A percentile compares a stretch with the other conserved stretches of the same genome.
Conservation (phyloP, 2,888 invertebrate genomes). For the Lutraria lutraria region DNA sequence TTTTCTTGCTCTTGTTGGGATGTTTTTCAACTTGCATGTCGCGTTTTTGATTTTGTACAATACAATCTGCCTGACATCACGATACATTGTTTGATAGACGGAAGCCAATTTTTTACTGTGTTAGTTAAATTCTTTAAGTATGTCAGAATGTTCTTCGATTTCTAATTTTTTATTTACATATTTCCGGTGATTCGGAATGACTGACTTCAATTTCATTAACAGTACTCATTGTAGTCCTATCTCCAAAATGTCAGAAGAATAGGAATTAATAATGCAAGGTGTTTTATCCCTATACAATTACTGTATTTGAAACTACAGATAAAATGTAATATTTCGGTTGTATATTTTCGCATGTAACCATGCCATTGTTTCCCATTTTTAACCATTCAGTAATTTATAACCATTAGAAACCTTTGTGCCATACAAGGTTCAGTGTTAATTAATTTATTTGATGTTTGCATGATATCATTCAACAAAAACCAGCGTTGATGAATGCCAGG, state of each 20-base stretch:
- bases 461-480: slow-evolving; percentile 23
- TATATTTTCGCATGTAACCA: slow-evolving; percentile 17
- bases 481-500: slow-evolving; percentile 15
- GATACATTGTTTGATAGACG: too few species aligned
- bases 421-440: slow-evolving; percentile 33
- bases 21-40: neutral
- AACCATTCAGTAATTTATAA: slow-evolving; percentile 8
- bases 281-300: neutral
- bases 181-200: too few species aligned
- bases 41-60: neutral
- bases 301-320: neutral
- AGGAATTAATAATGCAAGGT: too few species aligned
- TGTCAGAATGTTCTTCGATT: too few species aligned
- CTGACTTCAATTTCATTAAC: too few species aligned
- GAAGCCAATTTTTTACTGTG: too few species aligned
- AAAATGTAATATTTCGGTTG: neutral
- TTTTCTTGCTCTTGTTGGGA: neutral
- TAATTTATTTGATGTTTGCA: slow-evolving; percentile 38
- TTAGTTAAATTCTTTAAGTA: too few species aligned
- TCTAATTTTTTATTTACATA: too few species aligned
- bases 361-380: slow-evolving; percentile 4
- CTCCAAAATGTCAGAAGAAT: too few species aligned
- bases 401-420: slow-evolving; percentile 17
- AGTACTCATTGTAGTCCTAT: too few species aligned
- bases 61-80: too few species aligned